Conservation (phyloP, 2,888 invertebrate species). For the Meghimatium bilineatum region DNA sequence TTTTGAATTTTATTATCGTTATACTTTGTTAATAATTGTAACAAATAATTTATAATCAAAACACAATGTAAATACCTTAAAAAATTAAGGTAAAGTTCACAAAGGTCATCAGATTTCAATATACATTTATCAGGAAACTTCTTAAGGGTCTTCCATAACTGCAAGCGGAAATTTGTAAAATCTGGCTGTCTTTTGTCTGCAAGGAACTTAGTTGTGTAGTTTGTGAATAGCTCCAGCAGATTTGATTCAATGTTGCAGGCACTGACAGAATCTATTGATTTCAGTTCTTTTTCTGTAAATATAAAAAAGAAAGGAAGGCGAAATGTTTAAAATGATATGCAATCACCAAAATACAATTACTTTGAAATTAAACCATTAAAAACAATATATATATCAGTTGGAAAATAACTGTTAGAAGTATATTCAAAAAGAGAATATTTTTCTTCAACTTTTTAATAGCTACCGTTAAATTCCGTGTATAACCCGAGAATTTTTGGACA, state of each 20-base stretch:
- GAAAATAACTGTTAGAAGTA: no score
- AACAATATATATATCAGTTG: no score
- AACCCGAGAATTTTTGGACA: no score
- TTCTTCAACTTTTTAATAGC: no score
- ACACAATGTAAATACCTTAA: conserved; percentile 25
- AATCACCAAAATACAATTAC: no score
- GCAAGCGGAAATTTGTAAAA: conserved; percentile 85
- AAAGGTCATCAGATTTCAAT: conserved; percentile 81
- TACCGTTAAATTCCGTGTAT: no score
- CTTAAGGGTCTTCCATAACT: conserved; percentile 88
- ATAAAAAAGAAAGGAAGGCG: not conserved
- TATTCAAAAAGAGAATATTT: no score
- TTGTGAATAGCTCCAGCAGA: conserved; percentile 8
- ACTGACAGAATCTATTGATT: not conserved
- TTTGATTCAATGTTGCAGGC: not conserved
- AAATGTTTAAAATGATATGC: no score
- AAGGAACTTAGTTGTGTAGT: conserved; percentile 18
- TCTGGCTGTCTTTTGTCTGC: conserved; percentile 79
- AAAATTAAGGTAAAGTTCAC: conserved; percentile 36
- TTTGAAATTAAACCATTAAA: no score
- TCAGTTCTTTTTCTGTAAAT: conserved; percentile 32
- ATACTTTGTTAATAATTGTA: no score
- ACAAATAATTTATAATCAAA: not conserved
- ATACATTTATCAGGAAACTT: conserved; percentile 87
- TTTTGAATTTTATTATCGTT: no score